Evolutionary conservation across 2,113 vertebrate genomes (phyloP).

Genomic region (Grammomys surdaster): DNA sequence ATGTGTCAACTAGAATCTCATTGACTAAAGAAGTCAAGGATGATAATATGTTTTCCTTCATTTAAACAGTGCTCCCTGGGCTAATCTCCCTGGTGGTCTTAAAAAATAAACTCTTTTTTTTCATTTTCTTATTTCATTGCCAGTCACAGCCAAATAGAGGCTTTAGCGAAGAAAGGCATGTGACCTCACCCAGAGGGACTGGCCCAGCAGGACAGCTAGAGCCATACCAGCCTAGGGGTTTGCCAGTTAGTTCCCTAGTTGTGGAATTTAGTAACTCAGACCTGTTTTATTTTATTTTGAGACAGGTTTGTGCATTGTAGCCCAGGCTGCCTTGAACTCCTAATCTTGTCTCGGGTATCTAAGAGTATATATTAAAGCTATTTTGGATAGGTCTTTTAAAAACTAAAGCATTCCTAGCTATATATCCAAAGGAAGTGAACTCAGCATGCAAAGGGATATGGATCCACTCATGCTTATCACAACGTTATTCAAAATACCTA

Average conservation of each 20-base stretch:
- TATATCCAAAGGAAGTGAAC: neutral
- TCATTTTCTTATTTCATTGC: neutral
- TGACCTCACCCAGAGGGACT: neutral
- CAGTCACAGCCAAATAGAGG: neutral
- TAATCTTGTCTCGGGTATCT: neutral
- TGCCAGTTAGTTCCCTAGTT: neutral
- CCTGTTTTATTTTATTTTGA: neutral
- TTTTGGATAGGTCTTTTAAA: neutral
- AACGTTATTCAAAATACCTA: neutral
- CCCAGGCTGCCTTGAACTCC: neutral
- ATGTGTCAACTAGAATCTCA: conserved; percentile 35
- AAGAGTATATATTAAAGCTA: neutral
- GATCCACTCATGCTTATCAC: neutral
- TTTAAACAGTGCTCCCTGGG: neutral
- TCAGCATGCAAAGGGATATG: neutral
- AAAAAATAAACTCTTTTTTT: neutral
- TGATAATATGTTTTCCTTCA: conserved; percentile 25
- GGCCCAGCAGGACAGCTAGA: neutral
- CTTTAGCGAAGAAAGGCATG: neutral
- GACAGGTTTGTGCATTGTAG: neutral
- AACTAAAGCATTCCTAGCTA: neutral
- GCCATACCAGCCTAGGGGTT: neutral
- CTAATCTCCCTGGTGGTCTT: neutral
- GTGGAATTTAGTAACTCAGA: neutral
- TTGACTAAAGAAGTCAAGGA: neutral